Conservation (phyloP, 2,797 vertebrate species). For the Buceros bicornis region DNA sequence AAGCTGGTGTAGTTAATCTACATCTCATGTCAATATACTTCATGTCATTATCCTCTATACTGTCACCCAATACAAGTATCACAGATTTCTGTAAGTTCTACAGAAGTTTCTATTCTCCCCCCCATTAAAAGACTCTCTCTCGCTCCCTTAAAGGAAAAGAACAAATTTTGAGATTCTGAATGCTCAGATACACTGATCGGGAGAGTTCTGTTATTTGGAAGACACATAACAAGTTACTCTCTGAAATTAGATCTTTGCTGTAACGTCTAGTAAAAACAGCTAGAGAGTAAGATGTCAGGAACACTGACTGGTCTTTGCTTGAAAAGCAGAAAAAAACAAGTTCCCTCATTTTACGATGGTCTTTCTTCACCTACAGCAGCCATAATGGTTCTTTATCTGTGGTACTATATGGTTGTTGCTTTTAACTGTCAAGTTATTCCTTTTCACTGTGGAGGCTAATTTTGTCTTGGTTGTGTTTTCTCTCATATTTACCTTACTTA, state of each 20-base stretch:
- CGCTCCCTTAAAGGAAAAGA: too few relatives aligned
- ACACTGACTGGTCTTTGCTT: not conserved
- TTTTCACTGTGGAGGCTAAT: not conserved
- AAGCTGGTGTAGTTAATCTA: not conserved
- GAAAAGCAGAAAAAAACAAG: not conserved
- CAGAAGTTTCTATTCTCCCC: not conserved
- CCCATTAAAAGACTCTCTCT: not conserved
- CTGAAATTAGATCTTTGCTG: not conserved
- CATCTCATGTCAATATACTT: not conserved
- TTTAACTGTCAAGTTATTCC: not conserved
- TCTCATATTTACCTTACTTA: not conserved
- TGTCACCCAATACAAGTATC: not conserved
- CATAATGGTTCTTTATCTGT: not conserved
- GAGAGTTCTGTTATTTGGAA: not conserved
- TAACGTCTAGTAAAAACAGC: not conserved
- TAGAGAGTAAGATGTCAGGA: not conserved
- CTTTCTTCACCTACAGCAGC: not conserved
- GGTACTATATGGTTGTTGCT: not conserved
- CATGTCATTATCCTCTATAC: not conserved
- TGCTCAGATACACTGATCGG: not conserved
- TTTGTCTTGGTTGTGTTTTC: not conserved
- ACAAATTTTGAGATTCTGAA: not conserved
- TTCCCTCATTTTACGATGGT: not conserved
- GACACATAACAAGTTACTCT: not conserved
- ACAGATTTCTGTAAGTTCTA: not conserved